Evolutionary conservation across 1,140 invertebrate species (phyloP), one percentile per base, ranked within the genome.

Genomic region (Nephila pilipes): DNA sequence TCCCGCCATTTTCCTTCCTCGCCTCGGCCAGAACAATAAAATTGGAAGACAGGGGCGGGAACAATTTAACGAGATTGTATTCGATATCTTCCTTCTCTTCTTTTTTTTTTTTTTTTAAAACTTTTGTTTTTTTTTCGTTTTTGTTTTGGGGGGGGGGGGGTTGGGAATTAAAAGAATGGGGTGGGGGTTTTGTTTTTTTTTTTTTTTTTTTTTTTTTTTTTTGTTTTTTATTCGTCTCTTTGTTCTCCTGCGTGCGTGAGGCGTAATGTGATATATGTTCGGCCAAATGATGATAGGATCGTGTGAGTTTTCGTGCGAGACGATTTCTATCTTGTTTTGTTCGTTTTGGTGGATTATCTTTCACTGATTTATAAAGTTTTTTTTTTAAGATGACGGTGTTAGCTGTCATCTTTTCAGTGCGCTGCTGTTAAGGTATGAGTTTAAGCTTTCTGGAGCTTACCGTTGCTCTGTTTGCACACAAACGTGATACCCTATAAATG

Each of bases 11-110:
- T 58, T 58, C 20, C 20, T 16, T 16, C 20, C 4, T 5, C 57
- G 12, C 57, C 14, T 65, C 63, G 63, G 29, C 18, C 25, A 32
- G 65, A 75, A 75, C 65, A 75, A 75, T 75, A 75, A 75, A 75
- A 75, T 36, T 75, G 32, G 29, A 75, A 29, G 65, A 75, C 65
- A 75, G 65, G 65, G 65, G 65, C 29, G 65, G 65, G 65, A 75
- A 75, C 65, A 75, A 75, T 75, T 75, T 75, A 75, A 75, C 65
- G 65, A 75, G 65, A 75, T 75, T 75, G 65, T 75, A 75, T 75
- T 75, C 65, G 65, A 75, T 75, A 75, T 32, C 25, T 69, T 32
- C 29, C 20, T 20, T n/a, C n/a, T 65, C n/a, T 8, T 29, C 25
- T 22, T 65, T 32, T 65, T 65, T 65, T 65, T 75, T 75, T 75